Evolutionary conservation across 2,888 invertebrate species (phyloP), one percentile per base, ranked within the genome.

Genomic region (Lottia scabra): DNA sequence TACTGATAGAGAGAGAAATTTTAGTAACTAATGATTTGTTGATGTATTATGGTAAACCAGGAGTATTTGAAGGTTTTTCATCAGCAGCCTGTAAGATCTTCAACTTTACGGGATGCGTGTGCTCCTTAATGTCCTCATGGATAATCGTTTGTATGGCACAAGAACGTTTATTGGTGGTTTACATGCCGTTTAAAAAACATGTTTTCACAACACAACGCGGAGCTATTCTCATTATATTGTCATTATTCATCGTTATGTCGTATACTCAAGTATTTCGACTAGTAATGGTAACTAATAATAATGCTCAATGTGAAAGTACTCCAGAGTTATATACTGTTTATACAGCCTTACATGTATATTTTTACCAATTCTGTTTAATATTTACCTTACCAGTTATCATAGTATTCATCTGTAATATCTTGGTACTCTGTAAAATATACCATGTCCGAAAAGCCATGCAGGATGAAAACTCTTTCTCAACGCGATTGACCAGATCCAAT

Each of bases 61-160:
- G 81, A 1, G 26, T 82, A 10, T 78, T 84, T 63, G 71, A 69
- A 3, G 38, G 71, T 23, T 87, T 84, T 68, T 80, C 77, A 8
- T 77, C 84, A 72, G 74, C 76, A 3, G 76, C 77, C 13, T 88
- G 88, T 75, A 87, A 87, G 71, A 67, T 83, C 5, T 84, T 83
- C 75, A 81, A 83, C 63, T 88, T 85, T 70, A 48, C 80, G 1
- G 83, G 84, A 65, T 80, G 84, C 70, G 81, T 86, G 23, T 83
- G 83, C 68, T 85, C 84, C 70, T 75, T 87, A 12, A 87, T 88
- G 84, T 85, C 86, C 6, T 83, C 85, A 2, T 87, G 87, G 87
- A 76, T 87, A n/a, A 83, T 87, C n/a, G 87, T 88, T 19, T 82
- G 85, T 44, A 84, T 88, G 84, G 85, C 87, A 0, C 45, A 83